These are phyloP conservation scores for Drosophila monieri DNA, from an alignment of 2,888 invertebrate species.

Conservation along the genomic window DNA sequence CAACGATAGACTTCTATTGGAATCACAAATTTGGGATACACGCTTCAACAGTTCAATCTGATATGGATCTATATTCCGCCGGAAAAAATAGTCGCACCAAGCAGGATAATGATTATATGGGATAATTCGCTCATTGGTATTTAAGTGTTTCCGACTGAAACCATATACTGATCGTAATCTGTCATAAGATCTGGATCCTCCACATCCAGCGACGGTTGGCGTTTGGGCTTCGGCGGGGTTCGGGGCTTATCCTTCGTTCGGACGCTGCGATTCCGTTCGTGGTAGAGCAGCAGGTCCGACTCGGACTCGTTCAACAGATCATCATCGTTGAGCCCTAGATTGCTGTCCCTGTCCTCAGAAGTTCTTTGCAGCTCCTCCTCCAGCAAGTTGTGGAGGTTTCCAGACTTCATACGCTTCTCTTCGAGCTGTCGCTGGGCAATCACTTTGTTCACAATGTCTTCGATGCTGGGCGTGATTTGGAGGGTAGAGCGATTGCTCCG, in stretches of 20 bases:
- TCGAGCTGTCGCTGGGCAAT: constrained; percentile 6
- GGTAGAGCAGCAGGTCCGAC: background rate
- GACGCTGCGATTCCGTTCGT: background rate
- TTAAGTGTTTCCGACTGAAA: too few species aligned
- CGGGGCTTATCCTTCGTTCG: background rate
- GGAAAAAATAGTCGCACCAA: background rate
- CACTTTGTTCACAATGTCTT: constrained; percentile 11
- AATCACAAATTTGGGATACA: background rate
- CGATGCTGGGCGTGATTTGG: constrained; percentile 15
- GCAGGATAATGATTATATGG: background rate
- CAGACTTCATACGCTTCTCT: background rate
- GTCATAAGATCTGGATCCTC: background rate
- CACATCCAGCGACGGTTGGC: background rate
- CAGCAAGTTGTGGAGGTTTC: background rate
- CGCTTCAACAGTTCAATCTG: background rate
- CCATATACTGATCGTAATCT: background rate
- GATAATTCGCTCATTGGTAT: too few species aligned
- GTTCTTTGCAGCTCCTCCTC: background rate
- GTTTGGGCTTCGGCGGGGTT: constrained; percentile 22
- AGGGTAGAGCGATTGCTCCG: constrained; percentile 9
- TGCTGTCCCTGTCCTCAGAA: background rate
- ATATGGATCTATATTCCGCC: background rate
- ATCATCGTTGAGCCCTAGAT: background rate
- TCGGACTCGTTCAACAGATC: background rate
- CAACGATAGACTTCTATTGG: background rate